phyloP scores from a whole-genome alignment of 1,140 invertebrate genomes.

The Alviniconcha marisindica region DNA sequence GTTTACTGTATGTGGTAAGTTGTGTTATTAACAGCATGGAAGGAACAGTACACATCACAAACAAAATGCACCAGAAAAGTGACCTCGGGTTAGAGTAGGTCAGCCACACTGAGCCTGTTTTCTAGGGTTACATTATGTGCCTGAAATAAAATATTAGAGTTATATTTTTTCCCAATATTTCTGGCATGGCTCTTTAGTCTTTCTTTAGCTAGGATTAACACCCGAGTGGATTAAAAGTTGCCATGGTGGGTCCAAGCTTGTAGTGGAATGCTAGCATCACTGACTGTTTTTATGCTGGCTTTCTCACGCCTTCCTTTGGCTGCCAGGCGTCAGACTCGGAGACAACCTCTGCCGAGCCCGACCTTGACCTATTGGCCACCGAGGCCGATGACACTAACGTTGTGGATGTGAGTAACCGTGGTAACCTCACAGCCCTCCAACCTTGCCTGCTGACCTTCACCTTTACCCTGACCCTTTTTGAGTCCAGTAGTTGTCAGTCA shows the following conservation, averaged over 20 bases:
- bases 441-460: conserved; percentile 12
- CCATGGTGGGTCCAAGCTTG: not conserved
- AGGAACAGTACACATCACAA: too few species aligned
- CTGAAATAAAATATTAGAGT: too few species aligned
- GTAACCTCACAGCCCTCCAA: not conserved
- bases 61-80: too few species aligned
- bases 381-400: conserved; percentile 36
- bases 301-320: not conserved
- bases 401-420: conserved; percentile 18
- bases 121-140: too few species aligned
- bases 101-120: too few species aligned
- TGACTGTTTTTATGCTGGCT: conserved; percentile 19
- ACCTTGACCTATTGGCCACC: conserved; percentile 28
- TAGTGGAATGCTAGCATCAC: not conserved
- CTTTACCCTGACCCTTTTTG: not conserved
- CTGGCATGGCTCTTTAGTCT: too few species aligned
- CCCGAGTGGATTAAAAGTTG: not conserved
- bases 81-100: too few species aligned
- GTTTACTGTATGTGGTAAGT: too few species aligned
- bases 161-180: too few species aligned
- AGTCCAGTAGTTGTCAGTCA: not conserved
- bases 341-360: conserved; percentile 26
- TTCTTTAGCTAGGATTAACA: too few species aligned
- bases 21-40: too few species aligned
- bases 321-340: conserved; percentile 34